Percentiles rank a stretch among this genome's conserved stretches.
Conservation (phyloP, 2,888 invertebrate genomes). For the Morpho helenor region DNA sequence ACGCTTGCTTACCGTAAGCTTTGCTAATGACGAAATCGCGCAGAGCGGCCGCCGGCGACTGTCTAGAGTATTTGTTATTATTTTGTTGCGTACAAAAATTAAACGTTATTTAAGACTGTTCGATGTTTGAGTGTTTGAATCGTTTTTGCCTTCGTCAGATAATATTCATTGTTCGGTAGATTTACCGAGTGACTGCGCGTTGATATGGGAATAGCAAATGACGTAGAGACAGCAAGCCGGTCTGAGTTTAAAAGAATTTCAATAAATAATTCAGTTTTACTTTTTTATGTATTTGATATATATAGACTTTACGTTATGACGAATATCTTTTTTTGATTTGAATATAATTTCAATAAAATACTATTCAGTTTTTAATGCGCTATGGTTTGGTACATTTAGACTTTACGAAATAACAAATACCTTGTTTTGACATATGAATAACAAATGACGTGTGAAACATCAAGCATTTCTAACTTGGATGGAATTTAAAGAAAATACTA, state of each 20-base stretch:
- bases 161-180: slow-evolving; percentile 57
- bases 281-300: neutral
- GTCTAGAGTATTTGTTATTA: slow-evolving; percentile 41
- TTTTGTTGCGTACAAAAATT: slow-evolving; percentile 71
- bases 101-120: slow-evolving; percentile 74
- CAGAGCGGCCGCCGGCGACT: slow-evolving; percentile 48
- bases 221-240: no score
- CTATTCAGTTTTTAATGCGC: no score
- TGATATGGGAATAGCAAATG: no score
- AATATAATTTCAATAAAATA: no score
- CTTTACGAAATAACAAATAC: no score
- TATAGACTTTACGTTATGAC: neutral
- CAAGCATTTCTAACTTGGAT: no score
- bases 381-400: no score
- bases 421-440: no score
- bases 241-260: no score
- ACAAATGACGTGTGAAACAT: no score
- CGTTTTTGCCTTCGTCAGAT: slow-evolving; percentile 54
- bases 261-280: neutral
- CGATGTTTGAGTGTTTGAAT: slow-evolving; percentile 67
- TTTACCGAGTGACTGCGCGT: slow-evolving; percentile 30
- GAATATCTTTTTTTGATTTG: neutral
- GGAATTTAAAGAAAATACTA: no score
- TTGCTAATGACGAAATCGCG: slow-evolving; percentile 69
- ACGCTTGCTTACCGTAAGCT: slow-evolving; percentile 74